These are phyloP conservation scores for Seira sanloemensis DNA, from an alignment of 2,888 invertebrate species.

Conservation along the genomic window DNA sequence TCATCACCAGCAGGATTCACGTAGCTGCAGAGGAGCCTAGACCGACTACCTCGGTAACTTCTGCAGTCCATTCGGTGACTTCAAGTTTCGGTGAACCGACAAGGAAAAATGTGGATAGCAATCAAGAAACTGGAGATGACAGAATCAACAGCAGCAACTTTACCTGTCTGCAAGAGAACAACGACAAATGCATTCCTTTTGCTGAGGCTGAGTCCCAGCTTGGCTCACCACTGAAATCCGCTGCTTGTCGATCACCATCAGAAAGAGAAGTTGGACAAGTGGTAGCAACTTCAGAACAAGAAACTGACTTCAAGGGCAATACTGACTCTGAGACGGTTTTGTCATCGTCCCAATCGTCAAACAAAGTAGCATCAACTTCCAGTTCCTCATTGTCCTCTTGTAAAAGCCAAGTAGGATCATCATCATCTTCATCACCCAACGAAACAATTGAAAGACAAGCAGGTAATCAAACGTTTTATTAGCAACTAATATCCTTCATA, in stretches of 20 bases:
- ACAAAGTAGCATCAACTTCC: constrained; percentile 32
- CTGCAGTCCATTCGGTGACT: constrained; percentile 57
- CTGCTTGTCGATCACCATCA: constrained; percentile 33
- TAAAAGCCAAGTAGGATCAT: constrained; percentile 10
- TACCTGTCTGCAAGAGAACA: background rate
- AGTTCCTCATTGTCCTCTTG: constrained; percentile 34
- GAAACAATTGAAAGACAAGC: no score
- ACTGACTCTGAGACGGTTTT: constrained; percentile 44
- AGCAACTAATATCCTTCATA: constrained; percentile 60
- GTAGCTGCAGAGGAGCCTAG: constrained; percentile 1
- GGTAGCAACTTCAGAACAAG: constrained; percentile 30
- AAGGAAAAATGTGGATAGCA: constrained; percentile 57
- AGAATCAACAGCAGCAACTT: constrained; percentile 30
- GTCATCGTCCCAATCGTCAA: constrained; percentile 52
- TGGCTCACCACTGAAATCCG: constrained; percentile 30
- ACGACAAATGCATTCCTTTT: background rate
- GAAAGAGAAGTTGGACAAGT: constrained; percentile 34
- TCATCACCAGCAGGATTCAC: constrained; percentile 27
- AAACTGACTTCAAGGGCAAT: constrained; percentile 42
- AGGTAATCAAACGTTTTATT: constrained; percentile 64
- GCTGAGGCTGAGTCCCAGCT: constrained; percentile 29
- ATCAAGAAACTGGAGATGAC: constrained; percentile 59
- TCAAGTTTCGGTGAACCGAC: constrained; percentile 45
- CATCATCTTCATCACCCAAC: no score
- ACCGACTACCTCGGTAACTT: constrained; percentile 12